Evolutionary conservation across 2,888 invertebrate genomes (phyloP), one percentile per base, ranked within the genome.

Genomic region (Calliphora vomitoria): DNA sequence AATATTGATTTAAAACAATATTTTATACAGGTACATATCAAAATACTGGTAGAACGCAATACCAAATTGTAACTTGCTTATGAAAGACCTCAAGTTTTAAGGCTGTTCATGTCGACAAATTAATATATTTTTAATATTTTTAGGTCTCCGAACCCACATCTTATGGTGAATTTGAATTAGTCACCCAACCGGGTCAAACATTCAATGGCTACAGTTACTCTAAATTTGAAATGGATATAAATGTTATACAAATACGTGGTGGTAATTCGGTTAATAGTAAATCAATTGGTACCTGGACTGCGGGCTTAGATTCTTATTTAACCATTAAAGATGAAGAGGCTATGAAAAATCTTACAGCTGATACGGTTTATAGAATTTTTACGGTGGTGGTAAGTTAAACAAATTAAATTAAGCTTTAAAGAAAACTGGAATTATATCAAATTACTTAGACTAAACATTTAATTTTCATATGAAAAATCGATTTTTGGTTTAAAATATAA

Each of bases 351-450:
- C 96, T 97, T 90, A 96, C 96, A 0, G 97, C 97, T 4, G 96
- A 97, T 90, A 96, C 96, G 44, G 97, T 97, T n/a, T 98, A 98
- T 94, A 95, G 97, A 89, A 96, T 98, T 76, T 97, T 97, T 71
- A 97, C 98, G 0, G 96, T 98, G 38, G 95, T 96, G 95, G 98
- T 98, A 94, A 94, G 95, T 94, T 15, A 55, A 76, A 5, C 11
- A 15, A 41, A 55, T 10, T 6, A 55, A 20, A 74, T 8, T 20
- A 35, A n/a, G 8, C 3, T 20, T n/a, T 18, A 15, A 58, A 38
- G 4, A 5, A 10, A 41, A 10, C 11, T n/a, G n/a, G n/a, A n/a
- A n/a, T n/a, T n/a, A n/a, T n/a, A n/a, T n/a, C n/a, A n/a, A n/a
- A n/a, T n/a, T n/a, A n/a, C n/a, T n/a, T 41, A 10, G 11, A 10